These are phyloP conservation scores for Acrobasis repandana DNA, from an alignment of 2,888 invertebrate genomes.

Conservation along the genomic window DNA sequence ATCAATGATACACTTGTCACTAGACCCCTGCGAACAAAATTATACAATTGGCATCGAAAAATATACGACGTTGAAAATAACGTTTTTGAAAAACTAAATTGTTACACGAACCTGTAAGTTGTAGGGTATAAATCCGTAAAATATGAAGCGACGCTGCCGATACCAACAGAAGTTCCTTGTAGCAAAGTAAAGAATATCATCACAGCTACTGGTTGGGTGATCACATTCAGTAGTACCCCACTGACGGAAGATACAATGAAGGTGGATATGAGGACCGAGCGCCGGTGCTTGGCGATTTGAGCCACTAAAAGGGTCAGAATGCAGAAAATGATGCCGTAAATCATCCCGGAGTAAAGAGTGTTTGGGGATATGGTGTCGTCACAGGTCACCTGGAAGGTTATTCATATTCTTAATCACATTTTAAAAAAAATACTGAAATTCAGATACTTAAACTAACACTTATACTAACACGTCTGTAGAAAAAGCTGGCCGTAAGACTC, in stretches of 20 bases:
- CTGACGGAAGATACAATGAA: slow-evolving; percentile 76
- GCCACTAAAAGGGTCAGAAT: slow-evolving; percentile 71
- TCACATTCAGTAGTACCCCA: slow-evolving; percentile 74
- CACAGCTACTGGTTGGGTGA: slow-evolving; percentile 47
- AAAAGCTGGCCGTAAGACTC: no score
- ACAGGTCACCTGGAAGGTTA: slow-evolving; percentile 56
- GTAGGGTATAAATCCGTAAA: slow-evolving; percentile 64
- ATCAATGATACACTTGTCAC: slow-evolving; percentile 58
- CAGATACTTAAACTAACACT: no score
- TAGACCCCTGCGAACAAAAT: slow-evolving; percentile 46
- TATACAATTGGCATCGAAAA: no score
- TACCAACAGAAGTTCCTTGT: slow-evolving; percentile 46
- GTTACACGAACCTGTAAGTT: slow-evolving; percentile 46
- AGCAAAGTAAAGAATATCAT: slow-evolving; percentile 53
- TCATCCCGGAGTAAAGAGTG: slow-evolving; percentile 83
- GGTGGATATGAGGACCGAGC: slow-evolving; percentile 64
- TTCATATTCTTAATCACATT: not conserved
- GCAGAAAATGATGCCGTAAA: slow-evolving; percentile 82
- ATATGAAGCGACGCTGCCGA: slow-evolving; percentile 51
- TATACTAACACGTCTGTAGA: no score
- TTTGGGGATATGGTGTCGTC: slow-evolving; percentile 70
- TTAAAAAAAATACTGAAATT: not conserved
- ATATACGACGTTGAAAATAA: no score
- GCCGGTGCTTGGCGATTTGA: slow-evolving; percentile 74
- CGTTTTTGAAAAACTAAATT: no score